phyloP scores from a whole-genome alignment of 2,888 invertebrate genomes.

The Smittia aterrima region DNA sequence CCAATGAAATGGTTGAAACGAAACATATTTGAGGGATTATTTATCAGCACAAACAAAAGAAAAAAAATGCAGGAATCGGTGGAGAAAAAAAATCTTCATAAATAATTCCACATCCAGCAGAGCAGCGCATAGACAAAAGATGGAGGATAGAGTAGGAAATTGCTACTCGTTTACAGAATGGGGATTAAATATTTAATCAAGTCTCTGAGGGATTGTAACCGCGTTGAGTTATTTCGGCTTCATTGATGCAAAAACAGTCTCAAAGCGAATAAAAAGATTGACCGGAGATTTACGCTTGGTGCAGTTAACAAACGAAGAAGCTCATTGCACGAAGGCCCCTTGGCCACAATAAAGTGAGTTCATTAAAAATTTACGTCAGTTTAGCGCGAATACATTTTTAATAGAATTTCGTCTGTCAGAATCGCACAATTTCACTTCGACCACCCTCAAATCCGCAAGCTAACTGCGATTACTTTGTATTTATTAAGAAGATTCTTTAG shows the following conservation, averaged over 20 bases:
- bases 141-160: not conserved
- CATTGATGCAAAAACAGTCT: constrained; percentile 16
- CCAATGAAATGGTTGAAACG: not conserved
- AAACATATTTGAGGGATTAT: constrained; percentile 15
- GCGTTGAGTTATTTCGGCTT: constrained; percentile 13
- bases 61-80: constrained; percentile 28
- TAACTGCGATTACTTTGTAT: constrained; percentile 40
- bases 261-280: constrained; percentile 12
- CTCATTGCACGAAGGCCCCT: not conserved
- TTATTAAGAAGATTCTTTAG: constrained; percentile 34
- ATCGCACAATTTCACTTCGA: not conserved
- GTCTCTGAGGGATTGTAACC: constrained; percentile 39
- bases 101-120: constrained; percentile 27
- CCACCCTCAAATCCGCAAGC: not conserved
- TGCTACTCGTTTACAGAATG: constrained; percentile 6
- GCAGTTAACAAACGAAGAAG: not conserved
- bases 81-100: constrained; percentile 36
- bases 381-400: constrained; percentile 40
- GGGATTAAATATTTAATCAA: constrained; percentile 41
- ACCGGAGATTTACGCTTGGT: constrained; percentile 12
- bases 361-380: constrained; percentile 39
- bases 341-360: constrained; percentile 36
- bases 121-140: not conserved
- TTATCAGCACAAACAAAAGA: constrained; percentile 33
- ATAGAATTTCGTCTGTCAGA: constrained; percentile 39